Percentiles rank a stretch among this genome's conserved stretches.
Conservation (phyloP, 2,888 invertebrate species). For the Thysanoteuthis rhombus region DNA sequence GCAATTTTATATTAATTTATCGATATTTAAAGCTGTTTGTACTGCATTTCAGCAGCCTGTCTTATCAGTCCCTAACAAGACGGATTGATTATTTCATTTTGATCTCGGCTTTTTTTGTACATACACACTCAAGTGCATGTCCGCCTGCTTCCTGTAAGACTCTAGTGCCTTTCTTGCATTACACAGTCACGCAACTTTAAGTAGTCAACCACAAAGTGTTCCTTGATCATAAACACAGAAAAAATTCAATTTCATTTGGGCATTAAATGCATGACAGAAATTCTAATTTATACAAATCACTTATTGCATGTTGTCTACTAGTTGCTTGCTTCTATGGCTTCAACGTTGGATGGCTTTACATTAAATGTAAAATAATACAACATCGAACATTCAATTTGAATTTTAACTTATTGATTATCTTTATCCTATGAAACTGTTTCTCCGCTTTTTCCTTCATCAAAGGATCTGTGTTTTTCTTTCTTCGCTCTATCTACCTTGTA, state of each 20-base stretch:
- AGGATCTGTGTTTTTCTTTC: no score
- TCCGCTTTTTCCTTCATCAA: no score
- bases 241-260: not conserved
- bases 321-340: not conserved
- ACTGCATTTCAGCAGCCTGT: not conserved
- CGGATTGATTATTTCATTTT: not conserved
- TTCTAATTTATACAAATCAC: no score
- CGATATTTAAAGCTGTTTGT: not conserved
- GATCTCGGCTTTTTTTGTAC: no score
- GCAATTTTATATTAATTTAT: not conserved
- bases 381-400: no score
- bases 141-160: not conserved
- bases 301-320: not conserved
- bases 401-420: no score
- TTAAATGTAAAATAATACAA: no score
- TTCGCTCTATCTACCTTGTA: no score
- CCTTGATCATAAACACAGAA: not conserved
- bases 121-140: not conserved
- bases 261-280: not conserved
- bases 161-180: not conserved
- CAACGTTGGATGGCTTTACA: not conserved
- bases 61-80: not conserved
- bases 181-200: not conserved
- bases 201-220: not conserved
- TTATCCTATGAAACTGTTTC: no score